Base-by-base conservation (phyloP, 1,140 invertebrate species). In the Zaprionus davidi region DNA sequence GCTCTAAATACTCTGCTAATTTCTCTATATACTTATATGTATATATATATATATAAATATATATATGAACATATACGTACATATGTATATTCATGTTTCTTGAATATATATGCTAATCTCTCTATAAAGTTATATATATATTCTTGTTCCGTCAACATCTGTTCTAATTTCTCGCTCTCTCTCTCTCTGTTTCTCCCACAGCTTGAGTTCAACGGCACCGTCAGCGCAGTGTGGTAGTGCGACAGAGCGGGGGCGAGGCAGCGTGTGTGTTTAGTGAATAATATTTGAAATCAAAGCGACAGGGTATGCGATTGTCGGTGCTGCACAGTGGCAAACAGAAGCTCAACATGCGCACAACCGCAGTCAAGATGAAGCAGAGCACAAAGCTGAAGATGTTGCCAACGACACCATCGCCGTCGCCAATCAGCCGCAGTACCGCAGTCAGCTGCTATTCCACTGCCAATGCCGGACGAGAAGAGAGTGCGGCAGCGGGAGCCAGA, bases 271-370 rank as follows among this genome's bases (percentile, higher is more conserved):
- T 78, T 76, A 71, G 74, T 86, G 81, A 91, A 92, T 91, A 92
- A 92, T 92, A 92, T 92, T 92, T 92, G 91, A 92, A 92, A 92
- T 92, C 91, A 92, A 91, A 92, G 87, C 87, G 76, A 71, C 78
- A 81, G 82, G 79, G 71, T 83, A 82, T 78, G 69, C 80, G 75
- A 72, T 83, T 92, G 91, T 77, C 81, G 68, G 66, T 55, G 78
- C 57, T 58, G 69, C 41, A 63, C 62, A 60, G 64, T 64, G 51
- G 76, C 73, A 82, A 79, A 28, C 82, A 83, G 70, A 86, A 91
- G 84, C 76, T 92, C 75, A 91, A 78, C 78, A 88, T 83, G 87
- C 76, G 78, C 70, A 92, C 91, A 53, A 92, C 91, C 49, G 83
- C 91, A 62, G 91, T 92, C 67, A 92, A 92, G 78, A 92, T 92